phyloP scores from a whole-genome alignment of 2,888 invertebrate genomes.

The Hydroisotoma schaefferi region DNA sequence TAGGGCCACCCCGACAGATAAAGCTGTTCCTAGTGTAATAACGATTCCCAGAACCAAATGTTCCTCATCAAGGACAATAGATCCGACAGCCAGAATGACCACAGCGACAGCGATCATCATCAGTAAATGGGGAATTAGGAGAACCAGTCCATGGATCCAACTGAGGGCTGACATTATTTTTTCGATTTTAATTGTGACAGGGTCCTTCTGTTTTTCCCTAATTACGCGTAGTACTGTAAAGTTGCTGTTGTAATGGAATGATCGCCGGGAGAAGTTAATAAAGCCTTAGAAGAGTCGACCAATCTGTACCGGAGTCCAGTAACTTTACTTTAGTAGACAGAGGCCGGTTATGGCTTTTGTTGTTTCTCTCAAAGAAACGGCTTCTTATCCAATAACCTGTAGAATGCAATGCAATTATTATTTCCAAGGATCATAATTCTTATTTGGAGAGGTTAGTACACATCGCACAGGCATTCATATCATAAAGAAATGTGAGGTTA shows the following conservation, averaged over 20 bases:
- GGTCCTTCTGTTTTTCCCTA: constrained; percentile 1
- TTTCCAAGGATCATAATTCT: neutral
- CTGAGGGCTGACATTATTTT: constrained; percentile 31
- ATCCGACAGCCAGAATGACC: constrained; percentile 28
- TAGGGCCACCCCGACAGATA: constrained; percentile 24
- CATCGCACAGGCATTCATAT: too few relatives aligned
- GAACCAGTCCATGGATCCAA: constrained; percentile 33
- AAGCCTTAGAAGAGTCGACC: neutral
- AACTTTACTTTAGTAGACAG: too few relatives aligned
- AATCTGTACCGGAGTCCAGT: neutral
- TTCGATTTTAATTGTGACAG: too few relatives aligned
- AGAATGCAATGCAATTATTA: constrained; percentile 20
- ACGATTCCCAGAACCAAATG: constrained; percentile 21
- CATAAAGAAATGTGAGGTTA: too few relatives aligned
- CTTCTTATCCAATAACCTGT: constrained; percentile 12
- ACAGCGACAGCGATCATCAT: constrained; percentile 27
- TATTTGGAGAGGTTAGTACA: neutral
- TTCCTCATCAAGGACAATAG: constrained; percentile 35
- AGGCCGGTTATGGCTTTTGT: too few relatives aligned
- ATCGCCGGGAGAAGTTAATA: neutral
- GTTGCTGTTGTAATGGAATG: neutral
- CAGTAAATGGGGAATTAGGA: constrained; percentile 33
- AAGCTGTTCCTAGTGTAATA: constrained; percentile 20
- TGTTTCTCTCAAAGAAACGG: neutral
- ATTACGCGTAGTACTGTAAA: too few relatives aligned